phyloP scores from a whole-genome alignment of 2,888 invertebrate species.

The Spatulosminthurus flaviceps region DNA sequence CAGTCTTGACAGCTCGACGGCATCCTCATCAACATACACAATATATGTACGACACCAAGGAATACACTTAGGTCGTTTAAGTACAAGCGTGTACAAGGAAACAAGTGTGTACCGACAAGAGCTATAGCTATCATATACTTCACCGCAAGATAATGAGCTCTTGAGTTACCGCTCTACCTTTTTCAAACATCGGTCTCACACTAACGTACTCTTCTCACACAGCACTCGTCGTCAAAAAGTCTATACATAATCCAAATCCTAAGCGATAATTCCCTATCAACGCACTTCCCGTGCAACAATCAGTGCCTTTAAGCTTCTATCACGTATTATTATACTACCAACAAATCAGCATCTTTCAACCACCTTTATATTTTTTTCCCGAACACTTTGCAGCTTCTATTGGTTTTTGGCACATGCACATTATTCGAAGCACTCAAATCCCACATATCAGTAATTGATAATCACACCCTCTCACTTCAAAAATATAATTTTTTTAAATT shows the following conservation, averaged over 20 bases:
- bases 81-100: neutral
- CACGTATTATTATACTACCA: too few species aligned
- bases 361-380: too few species aligned
- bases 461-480: too few species aligned
- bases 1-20: constrained; percentile 29
- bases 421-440: too few species aligned
- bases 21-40: constrained; percentile 27
- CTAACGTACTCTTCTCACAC: neutral
- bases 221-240: neutral
- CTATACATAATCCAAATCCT: neutral
- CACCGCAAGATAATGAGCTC: constrained; percentile 32
- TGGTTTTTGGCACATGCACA: too few species aligned
- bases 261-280: too few species aligned
- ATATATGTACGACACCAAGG: neutral
- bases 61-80: neutral
- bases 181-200: constrained; percentile 14
- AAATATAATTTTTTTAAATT: too few species aligned
- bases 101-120: neutral
- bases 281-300: too few species aligned
- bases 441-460: too few species aligned
- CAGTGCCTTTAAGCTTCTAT: too few species aligned
- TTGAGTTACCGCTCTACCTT: constrained; percentile 21
- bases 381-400: too few species aligned
- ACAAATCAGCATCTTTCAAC: too few species aligned
- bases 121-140: constrained; percentile 11